Evolutionary conservation across 2,797 vertebrate species (phyloP), one percentile per base, ranked within the genome.

Genomic region (Diceros bicornis): DNA sequence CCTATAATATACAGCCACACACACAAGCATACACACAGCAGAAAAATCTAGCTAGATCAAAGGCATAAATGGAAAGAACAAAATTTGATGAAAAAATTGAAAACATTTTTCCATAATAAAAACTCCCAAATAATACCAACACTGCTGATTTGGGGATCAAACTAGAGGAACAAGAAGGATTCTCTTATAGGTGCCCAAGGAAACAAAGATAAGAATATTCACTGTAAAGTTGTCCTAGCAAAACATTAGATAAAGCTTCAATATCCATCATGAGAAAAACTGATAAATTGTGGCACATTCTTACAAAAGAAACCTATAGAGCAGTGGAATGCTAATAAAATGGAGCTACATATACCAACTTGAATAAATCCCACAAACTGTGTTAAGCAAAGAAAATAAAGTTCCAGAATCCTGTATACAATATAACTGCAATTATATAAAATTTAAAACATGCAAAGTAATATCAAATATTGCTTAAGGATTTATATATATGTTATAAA

Each of bases 361-460:
- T 68, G 57, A 84, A 82, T 64, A 79, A 92, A 94, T 79, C 72
- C 55, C 71, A 55, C 29, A 92, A 37, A 47, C 21, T 71, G 11
- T 18, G 41, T 55, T 72, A 47, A 71, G 81, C 57, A 77, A 87
- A 71, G 92, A 92, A 83, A 75, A 82, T 16, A 52, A 93, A 69
- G 55, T 86, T 92, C 34, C 34, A 74, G 68, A 82, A 75, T 84
- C 37, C 55, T 72, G 7, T 41, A 4, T 66, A 50, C 21, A 87
- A n/a, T 37, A 69, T 34, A 47, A 93, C 6, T 96, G 16, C 61
- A 66, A 32, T 75, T 75, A 29, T 11, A 29, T 59, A 71, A 72
- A 89, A 91, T 52, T 69, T 47, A 41, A 96, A 97, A 75, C 14
- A 44, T n/a, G 37, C 17, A 86, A 93, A 79, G 32, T 3, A 69